Percentiles rank a stretch among this genome's conserved stretches.
phyloP scores from a whole-genome alignment of 2,113 vertebrate species.

The Tapirus terrestris region DNA sequence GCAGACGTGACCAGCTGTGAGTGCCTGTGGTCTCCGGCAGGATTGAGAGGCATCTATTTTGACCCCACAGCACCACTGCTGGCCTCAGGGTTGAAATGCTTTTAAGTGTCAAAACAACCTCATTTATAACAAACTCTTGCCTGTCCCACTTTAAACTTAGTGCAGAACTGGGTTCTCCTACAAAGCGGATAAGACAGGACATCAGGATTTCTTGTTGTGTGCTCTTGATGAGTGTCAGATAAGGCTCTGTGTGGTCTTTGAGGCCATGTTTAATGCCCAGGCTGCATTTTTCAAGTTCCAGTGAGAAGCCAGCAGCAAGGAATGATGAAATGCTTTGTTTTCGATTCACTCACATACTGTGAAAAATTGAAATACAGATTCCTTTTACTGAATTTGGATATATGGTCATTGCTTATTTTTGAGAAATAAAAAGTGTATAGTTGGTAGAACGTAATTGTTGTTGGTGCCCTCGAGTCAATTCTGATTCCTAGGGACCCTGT shows the following conservation, averaged over 20 bases:
- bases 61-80: neutral
- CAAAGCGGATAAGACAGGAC: neutral
- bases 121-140: neutral
- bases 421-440: neutral
- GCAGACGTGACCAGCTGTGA: neutral
- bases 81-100: conserved; percentile 33
- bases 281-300: neutral
- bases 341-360: neutral
- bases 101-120: neutral
- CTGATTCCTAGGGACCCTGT: too few species aligned
- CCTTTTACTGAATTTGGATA: neutral
- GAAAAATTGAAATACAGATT: conserved; percentile 24
- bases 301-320: neutral
- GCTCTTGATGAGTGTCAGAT: neutral
- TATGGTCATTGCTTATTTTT: neutral
- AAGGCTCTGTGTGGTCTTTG: neutral
- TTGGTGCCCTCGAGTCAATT: too few species aligned
- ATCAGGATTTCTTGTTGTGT: neutral
- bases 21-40: neutral
- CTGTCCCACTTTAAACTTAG: neutral
- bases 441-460: neutral
- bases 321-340: neutral
- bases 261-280: neutral
- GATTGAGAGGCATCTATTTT: neutral
- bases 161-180: neutral